Percentiles rank a stretch among this genome's conserved stretches.
phyloP scores from a whole-genome alignment of 2,113 vertebrate species.

The Sporophila hypoxantha region DNA sequence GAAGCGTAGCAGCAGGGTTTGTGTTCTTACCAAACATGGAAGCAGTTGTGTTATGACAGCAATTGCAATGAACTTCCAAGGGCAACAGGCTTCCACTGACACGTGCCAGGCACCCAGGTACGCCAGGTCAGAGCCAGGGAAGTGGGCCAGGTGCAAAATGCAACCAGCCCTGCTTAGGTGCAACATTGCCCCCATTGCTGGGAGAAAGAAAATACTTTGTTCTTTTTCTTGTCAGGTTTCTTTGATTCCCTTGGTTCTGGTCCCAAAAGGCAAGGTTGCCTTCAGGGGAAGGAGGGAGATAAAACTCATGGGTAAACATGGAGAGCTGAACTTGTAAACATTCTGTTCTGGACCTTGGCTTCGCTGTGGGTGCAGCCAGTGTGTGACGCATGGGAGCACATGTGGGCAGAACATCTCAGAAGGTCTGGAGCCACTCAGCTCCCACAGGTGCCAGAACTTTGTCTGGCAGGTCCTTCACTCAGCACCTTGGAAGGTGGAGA shows the following conservation, averaged over 20 bases:
- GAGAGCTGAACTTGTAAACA: neutral
- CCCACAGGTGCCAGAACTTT: neutral
- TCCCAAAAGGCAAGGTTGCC: neutral
- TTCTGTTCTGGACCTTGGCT: neutral
- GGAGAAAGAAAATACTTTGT: neutral
- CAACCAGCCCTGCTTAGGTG: neutral
- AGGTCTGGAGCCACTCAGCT: neutral
- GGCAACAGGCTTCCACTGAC: neutral
- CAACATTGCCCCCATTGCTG: fast-evolving
- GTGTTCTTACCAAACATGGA: neutral
- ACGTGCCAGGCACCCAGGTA: fast-evolving
- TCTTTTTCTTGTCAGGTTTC: neutral
- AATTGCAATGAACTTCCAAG: neutral
- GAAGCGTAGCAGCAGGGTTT: neutral
- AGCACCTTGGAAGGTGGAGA: neutral
- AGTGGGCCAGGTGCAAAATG: neutral
- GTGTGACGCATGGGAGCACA: neutral
- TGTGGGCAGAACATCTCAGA: neutral
- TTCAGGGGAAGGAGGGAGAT: neutral
- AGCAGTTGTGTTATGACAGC: neutral
- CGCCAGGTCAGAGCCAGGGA: neutral
- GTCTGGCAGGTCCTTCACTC: neutral
- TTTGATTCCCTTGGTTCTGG: neutral
- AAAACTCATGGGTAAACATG: neutral
- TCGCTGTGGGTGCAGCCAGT: neutral